Conservation (phyloP, 2,113 vertebrate genomes). For the Rynchops niger region DNA sequence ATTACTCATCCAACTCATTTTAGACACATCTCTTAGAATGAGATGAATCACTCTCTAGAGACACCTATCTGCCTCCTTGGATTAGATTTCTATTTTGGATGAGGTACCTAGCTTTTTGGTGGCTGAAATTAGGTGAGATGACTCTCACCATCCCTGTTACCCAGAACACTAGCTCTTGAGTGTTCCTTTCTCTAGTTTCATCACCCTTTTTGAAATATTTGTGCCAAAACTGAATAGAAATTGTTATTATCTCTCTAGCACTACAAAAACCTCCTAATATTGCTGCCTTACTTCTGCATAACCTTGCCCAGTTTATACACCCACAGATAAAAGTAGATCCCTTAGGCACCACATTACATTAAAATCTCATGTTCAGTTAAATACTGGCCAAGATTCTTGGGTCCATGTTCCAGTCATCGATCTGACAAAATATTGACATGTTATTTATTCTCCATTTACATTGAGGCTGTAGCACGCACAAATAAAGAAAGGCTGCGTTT, state of each 20-base stretch:
- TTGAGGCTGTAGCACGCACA: background rate
- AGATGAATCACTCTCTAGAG: conserved; percentile 19
- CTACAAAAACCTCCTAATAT: background rate
- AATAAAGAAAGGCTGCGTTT: background rate
- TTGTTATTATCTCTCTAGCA: background rate
- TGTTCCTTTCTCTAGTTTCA: background rate
- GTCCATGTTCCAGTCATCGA: background rate
- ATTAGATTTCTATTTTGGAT: conserved; percentile 2
- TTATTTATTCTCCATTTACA: background rate
- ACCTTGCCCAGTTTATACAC: background rate
- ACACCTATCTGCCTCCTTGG: background rate
- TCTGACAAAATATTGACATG: background rate
- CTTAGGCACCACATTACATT: background rate
- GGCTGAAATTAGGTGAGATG: background rate
- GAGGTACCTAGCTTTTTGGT: background rate
- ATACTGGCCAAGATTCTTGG: background rate
- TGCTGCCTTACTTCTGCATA: background rate
- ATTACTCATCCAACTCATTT: background rate
- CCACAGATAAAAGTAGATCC: background rate
- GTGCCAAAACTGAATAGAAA: background rate
- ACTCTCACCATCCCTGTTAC: background rate
- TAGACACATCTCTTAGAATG: background rate
- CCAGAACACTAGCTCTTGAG: background rate
- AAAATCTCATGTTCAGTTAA: background rate
- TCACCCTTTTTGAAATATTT: background rate